Evolutionary conservation across 1,140 invertebrate genomes (phyloP).

Genomic region (Plodia interpunctella): DNA sequence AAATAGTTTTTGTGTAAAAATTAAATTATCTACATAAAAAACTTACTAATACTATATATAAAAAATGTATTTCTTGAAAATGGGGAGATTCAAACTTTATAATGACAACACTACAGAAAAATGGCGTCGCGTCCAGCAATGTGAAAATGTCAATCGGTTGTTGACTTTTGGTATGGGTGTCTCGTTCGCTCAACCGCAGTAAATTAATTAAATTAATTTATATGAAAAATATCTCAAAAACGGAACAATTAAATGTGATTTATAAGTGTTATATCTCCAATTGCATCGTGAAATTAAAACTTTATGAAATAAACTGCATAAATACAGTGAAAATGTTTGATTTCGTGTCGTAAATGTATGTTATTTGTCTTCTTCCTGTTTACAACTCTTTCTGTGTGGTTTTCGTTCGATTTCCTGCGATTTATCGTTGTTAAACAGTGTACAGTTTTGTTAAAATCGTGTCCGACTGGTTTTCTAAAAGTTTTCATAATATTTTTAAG

Average conservation of each 20-base stretch:
- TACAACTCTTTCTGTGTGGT: conserved; percentile 9
- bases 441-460: neutral
- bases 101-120: conserved; percentile 26
- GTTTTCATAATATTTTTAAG: neutral
- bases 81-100: neutral
- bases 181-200: conserved; percentile 15
- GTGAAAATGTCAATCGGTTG: conserved; percentile 61
- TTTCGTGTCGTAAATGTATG: neutral
- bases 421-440: neutral
- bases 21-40: neutral
- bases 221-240: neutral
- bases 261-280: neutral
- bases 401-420: conserved; percentile 6
- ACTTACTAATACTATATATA: neutral
- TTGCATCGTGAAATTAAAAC: neutral
- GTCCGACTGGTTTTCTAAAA: neutral
- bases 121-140: conserved; percentile 37
- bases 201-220: neutral
- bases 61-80: neutral
- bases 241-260: neutral
- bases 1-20: neutral
- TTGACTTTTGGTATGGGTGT: conserved; percentile 50
- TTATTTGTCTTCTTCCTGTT: conserved; percentile 1
- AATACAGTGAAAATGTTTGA: neutral
- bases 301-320: too few relatives aligned